Conservation (phyloP, 2,888 invertebrate species). For the Fabriciana adippe region DNA sequence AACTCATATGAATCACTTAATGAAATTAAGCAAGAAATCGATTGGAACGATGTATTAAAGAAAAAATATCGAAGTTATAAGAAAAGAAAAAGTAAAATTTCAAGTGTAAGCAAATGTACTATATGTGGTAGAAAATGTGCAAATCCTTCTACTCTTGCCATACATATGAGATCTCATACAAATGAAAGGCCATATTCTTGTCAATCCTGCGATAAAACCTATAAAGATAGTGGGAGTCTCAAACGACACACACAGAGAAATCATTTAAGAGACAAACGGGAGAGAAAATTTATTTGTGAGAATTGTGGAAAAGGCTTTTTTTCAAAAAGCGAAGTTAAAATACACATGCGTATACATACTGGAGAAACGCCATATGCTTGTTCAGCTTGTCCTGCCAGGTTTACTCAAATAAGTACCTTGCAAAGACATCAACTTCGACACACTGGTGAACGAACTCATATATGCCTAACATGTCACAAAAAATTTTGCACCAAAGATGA, state of each 20-base stretch:
- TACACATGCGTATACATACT: constrained; percentile 68
- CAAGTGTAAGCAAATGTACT: constrained; percentile 46
- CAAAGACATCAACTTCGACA: constrained; percentile 61
- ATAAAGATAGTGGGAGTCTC: constrained; percentile 58
- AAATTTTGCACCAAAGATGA: constrained; percentile 64
- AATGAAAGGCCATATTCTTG: constrained; percentile 59
- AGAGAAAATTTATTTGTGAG: constrained; percentile 64
- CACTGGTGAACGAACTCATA: constrained; percentile 55
- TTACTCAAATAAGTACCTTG: constrained; percentile 61
- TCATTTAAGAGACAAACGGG: constrained; percentile 51
- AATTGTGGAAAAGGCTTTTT: constrained; percentile 69
- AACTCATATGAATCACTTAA: constrained; percentile 23
- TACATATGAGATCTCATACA: constrained; percentile 64
- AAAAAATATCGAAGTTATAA: constrained; percentile 18
- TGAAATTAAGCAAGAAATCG: constrained; percentile 17
- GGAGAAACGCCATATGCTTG: constrained; percentile 70
- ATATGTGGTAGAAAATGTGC: constrained; percentile 55
- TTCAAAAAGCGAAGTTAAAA: constrained; percentile 58
- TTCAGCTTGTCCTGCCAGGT: constrained; percentile 55
- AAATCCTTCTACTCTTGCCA: constrained; percentile 53
- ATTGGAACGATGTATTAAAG: not conserved
- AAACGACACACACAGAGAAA: constrained; percentile 61
- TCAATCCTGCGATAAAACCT: constrained; percentile 59
- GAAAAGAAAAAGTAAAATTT: constrained; percentile 23
- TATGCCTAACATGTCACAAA: constrained; percentile 61